Conservation (phyloP, 2,888 invertebrate genomes). For the Neria commutata region DNA sequence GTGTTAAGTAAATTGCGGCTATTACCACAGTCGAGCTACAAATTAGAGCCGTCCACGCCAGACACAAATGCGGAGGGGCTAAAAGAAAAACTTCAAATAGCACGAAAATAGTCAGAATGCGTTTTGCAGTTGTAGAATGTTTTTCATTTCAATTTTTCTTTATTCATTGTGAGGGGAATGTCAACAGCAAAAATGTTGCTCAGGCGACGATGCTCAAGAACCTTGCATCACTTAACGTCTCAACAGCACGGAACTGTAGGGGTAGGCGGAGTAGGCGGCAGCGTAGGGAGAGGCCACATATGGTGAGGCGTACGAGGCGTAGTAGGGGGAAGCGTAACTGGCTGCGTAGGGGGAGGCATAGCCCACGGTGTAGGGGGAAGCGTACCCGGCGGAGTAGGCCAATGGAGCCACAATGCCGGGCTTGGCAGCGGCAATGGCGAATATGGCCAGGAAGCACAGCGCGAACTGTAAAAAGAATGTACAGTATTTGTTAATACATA, state of each 20-base stretch:
- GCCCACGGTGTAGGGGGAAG: conserved; percentile 32
- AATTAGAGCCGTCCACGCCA: no score
- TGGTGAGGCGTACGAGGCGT: conserved; percentile 38
- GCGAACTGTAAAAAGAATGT: conserved; percentile 36
- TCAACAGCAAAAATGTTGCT: not conserved
- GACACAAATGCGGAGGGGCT: no score
- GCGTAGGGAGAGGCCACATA: conserved; percentile 34
- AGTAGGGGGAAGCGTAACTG: conserved; percentile 31
- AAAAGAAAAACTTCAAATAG: no score
- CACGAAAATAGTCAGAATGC: no score
- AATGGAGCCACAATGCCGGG: conserved; percentile 41
- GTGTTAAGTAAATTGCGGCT: conserved; percentile 1
- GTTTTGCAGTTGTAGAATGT: not conserved
- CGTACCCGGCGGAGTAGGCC: conserved; percentile 36
- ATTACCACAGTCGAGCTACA: no score
- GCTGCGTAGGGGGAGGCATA: conserved; percentile 27
- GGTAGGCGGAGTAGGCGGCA: not conserved
- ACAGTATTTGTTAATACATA: not conserved
- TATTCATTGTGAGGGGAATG: not conserved
- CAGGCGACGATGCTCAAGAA: no score
- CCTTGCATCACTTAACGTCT: not conserved
- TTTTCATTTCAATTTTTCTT: not conserved
- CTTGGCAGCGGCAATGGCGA: conserved; percentile 47
- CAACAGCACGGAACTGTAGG: not conserved
- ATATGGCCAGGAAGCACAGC: conserved; percentile 47